Evolutionary conservation across 2,888 invertebrate genomes (phyloP).

Genomic region (Branchipolynoe longqiensis): DNA sequence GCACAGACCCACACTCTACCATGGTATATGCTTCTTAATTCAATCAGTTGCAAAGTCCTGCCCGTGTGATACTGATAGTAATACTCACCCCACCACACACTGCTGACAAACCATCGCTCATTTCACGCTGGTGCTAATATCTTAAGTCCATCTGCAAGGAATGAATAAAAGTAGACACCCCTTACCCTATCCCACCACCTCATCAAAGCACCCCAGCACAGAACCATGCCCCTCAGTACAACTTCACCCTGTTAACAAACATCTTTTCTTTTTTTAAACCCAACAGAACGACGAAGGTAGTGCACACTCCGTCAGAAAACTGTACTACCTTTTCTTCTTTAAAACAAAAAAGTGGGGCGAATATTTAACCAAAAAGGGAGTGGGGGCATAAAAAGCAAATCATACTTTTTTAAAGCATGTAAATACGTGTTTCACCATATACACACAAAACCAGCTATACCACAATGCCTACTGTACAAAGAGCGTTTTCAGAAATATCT

Average conservation of each 20-base stretch:
- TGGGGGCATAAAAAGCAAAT: neutral
- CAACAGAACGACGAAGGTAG: neutral
- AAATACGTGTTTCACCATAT: neutral
- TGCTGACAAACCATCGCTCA: neutral
- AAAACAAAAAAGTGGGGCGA: too few species aligned
- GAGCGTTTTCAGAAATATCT: neutral
- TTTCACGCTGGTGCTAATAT: neutral
- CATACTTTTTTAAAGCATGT: constrained; percentile 27
- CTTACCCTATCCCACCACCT: too few species aligned
- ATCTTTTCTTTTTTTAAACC: neutral
- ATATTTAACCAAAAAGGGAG: too few species aligned
- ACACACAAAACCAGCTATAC: constrained; percentile 26
- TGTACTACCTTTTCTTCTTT: constrained; percentile 17
- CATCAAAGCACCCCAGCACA: too few species aligned
- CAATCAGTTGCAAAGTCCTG: too few species aligned
- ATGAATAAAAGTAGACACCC: constrained; percentile 1
- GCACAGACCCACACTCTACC: too few species aligned
- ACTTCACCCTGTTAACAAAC: too few species aligned
- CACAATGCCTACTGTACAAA: constrained; percentile 25
- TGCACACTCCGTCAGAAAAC: constrained; percentile 13
- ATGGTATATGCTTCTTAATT: too few species aligned
- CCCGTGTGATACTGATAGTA: too few species aligned
- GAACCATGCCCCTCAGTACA: too few species aligned
- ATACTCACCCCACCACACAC: too few species aligned
- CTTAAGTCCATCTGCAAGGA: constrained; percentile 10